A percentile compares a stretch with the other conserved stretches of the same genome.
phyloP scores from a whole-genome alignment of 2,888 invertebrate species.

The Heliconius sara region DNA sequence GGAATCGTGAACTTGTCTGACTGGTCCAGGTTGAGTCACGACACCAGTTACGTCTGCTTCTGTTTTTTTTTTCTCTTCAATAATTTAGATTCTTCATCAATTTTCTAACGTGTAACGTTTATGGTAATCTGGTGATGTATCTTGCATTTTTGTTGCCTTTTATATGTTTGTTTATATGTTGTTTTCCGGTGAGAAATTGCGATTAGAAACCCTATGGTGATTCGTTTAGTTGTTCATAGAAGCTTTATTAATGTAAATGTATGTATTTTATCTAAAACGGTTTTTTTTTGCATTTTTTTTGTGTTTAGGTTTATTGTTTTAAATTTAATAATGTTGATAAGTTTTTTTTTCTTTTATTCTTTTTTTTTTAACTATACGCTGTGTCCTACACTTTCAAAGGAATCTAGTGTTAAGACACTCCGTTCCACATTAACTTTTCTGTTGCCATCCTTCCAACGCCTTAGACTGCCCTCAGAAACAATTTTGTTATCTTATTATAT shows the following conservation, averaged over 20 bases:
- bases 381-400: too few relatives aligned
- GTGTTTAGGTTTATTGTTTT: background rate
- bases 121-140: constrained; percentile 36
- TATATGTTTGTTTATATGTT: constrained; percentile 24
- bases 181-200: background rate
- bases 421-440: too few relatives aligned
- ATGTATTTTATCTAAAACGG: too few relatives aligned
- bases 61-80: constrained; percentile 1
- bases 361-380: too few relatives aligned
- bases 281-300: background rate
- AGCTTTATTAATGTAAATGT: background rate
- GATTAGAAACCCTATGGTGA: constrained; percentile 2
- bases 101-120: constrained; percentile 23
- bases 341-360: too few relatives aligned
- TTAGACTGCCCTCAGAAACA: too few relatives aligned
- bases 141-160: constrained; percentile 42
- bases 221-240: background rate
- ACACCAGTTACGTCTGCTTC: constrained; percentile 37
- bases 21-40: constrained; percentile 47
- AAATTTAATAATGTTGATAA: background rate
- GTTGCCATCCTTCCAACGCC: too few relatives aligned
- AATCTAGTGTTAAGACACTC: too few relatives aligned
- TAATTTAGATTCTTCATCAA: constrained; percentile 28
- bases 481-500: background rate
- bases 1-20: constrained; percentile 44